These are phyloP conservation scores for Acheta domesticus DNA, from an alignment of 2,888 invertebrate species.

Conservation along the genomic window DNA sequence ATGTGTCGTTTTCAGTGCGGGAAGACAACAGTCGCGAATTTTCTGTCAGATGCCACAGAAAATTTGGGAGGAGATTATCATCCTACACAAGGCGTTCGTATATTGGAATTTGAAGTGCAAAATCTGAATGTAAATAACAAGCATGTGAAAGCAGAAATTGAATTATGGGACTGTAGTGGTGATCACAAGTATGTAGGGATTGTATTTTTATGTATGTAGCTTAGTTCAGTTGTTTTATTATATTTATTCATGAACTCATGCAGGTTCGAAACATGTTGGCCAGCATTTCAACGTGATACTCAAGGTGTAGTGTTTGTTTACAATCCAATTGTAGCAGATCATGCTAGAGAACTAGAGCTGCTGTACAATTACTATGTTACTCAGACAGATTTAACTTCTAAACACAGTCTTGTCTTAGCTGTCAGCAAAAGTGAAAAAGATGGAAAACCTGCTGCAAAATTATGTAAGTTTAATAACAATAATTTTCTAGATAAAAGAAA, in stretches of 20 bases:
- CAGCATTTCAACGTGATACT: conserved; percentile 64
- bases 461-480: conserved; percentile 50
- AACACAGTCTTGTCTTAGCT: conserved; percentile 62
- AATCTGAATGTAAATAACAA: conserved; percentile 59
- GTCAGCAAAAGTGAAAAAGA: conserved; percentile 49
- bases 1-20: conserved; percentile 55
- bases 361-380: conserved; percentile 66
- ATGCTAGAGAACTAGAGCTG: conserved; percentile 58
- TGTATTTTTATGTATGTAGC: neutral
- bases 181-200: conserved; percentile 60
- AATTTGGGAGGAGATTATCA: conserved; percentile 56
- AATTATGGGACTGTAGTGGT: conserved; percentile 78
- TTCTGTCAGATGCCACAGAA: conserved; percentile 68
- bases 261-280: conserved; percentile 75
- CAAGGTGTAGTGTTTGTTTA: conserved; percentile 71
- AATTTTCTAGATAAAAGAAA: neutral
- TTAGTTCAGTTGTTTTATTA: neutral
- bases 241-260: too few species aligned
- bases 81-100: conserved; percentile 70
- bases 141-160: conserved; percentile 62
- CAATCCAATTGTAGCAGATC: conserved; percentile 53
- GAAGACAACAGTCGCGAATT: conserved; percentile 67
- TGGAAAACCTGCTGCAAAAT: conserved; percentile 50
- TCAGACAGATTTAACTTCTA: conserved; percentile 61
- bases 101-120: conserved; percentile 70